These are phyloP conservation scores for Corythoichthys intestinalis DNA, from an alignment of 2,113 vertebrate species.

Conservation along the genomic window DNA sequence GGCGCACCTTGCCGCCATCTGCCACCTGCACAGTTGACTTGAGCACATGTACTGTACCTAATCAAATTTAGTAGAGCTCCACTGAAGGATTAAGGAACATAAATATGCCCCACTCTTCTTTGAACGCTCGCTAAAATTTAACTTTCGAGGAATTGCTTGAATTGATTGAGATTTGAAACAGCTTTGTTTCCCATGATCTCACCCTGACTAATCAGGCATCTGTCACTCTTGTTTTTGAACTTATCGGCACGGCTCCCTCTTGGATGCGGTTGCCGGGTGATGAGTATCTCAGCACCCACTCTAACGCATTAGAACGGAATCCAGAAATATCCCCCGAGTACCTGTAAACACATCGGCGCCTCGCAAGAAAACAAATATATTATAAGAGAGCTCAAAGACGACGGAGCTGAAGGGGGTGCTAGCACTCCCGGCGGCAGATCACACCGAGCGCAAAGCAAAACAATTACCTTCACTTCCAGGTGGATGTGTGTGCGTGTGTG, in stretches of 20 bases:
- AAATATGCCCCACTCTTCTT: neutral
- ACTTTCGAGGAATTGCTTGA: conserved; percentile 97
- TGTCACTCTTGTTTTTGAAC: conserved; percentile 99
- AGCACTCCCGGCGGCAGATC: conserved; percentile 73
- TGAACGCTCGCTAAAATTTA: conserved; percentile 69
- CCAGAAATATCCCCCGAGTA: conserved; percentile 99
- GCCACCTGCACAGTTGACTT: conserved; percentile 80
- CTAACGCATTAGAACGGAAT: conserved; percentile 99
- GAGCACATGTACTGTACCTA: conserved; percentile 92
- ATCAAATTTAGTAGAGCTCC: conserved; percentile 85
- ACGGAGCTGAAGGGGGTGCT: conserved; percentile 66
- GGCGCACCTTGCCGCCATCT: conserved; percentile 78
- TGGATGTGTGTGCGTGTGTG: conserved; percentile 46
- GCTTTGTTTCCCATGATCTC: conserved; percentile 79
- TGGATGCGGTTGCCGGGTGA: conserved; percentile 99
- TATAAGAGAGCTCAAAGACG: conserved; percentile 69
- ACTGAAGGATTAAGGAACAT: conserved; percentile 59
- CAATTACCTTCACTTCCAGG: conserved; percentile 74
- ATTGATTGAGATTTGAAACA: conserved; percentile 97
- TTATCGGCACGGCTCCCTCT: conserved; percentile 99
- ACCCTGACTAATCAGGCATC: conserved; percentile 99
- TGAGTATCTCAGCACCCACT: conserved; percentile 99
- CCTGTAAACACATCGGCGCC: conserved; percentile 99
- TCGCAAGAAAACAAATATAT: conserved; percentile 97
- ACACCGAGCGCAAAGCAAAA: conserved; percentile 77